Conservation (phyloP, 2,888 invertebrate species). For the Zygaena filipendulae region DNA sequence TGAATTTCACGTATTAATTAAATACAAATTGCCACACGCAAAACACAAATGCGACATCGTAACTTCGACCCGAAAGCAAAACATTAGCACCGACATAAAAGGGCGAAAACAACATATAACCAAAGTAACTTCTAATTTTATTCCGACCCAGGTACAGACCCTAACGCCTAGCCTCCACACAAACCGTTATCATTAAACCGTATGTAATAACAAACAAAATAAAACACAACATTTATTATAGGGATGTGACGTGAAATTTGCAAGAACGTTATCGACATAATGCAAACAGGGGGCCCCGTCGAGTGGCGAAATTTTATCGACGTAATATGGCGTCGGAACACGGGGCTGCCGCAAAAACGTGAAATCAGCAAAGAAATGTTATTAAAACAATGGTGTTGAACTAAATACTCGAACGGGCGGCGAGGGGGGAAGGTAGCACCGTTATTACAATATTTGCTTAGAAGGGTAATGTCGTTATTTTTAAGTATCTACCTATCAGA, state of each 20-base stretch:
- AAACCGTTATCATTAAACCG: slow-evolving; percentile 37
- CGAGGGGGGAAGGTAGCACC: slow-evolving; percentile 23
- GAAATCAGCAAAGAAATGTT: slow-evolving; percentile 45
- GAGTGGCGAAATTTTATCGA: slow-evolving; percentile 26
- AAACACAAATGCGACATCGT: no score
- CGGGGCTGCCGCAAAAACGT: slow-evolving; percentile 20
- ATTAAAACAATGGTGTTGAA: slow-evolving; percentile 39
- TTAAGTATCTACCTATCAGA: slow-evolving; percentile 52
- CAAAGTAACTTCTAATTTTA: neutral
- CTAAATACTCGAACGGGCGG: slow-evolving; percentile 20
- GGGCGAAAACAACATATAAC: neutral
- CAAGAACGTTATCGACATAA: slow-evolving; percentile 40
- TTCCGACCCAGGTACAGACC: neutral
- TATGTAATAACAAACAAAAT: slow-evolving; percentile 42
- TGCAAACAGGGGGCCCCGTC: slow-evolving; percentile 33
- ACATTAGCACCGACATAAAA: no score
- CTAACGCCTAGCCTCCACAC: slow-evolving; percentile 17
- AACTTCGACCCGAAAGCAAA: no score
- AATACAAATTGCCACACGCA: no score
- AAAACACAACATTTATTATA: slow-evolving; percentile 34
- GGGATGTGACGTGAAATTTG: slow-evolving; percentile 37
- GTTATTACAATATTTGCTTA: slow-evolving; percentile 65
- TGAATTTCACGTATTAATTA: no score
- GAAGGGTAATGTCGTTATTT: slow-evolving; percentile 55
- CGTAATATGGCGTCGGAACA: slow-evolving; percentile 25